Conservation (phyloP, 1,140 invertebrate species). For the Drosophila micromelanica region DNA sequence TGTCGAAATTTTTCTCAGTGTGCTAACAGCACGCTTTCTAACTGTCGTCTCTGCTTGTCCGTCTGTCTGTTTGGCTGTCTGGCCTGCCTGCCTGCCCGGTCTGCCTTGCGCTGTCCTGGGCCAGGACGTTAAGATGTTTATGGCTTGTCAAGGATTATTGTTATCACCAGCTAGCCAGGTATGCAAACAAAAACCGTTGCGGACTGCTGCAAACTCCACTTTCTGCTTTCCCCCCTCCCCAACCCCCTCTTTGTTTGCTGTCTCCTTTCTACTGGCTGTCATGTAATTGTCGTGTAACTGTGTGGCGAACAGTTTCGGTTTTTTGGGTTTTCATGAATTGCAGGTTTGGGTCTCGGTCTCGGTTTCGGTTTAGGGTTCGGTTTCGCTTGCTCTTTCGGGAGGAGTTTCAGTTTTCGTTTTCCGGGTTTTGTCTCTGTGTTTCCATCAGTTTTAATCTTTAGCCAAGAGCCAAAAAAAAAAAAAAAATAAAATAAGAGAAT, state of each 20-base stretch:
- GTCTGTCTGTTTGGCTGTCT: constrained; percentile 4
- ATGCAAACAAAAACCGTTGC: constrained; percentile 63
- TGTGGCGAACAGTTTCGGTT: constrained; percentile 22
- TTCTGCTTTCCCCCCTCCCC: background rate
- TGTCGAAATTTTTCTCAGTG: background rate
- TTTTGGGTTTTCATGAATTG: background rate
- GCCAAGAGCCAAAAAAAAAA: background rate
- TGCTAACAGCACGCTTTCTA: constrained; percentile 14
- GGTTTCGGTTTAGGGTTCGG: background rate
- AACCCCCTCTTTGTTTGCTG: background rate
- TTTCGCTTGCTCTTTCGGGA: constrained; percentile 1
- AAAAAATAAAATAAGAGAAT: constrained; percentile 17
- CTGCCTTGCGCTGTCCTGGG: constrained; percentile 1
- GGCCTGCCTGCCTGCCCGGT: background rate
- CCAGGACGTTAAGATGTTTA: constrained; percentile 76
- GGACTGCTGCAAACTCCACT: constrained; percentile 27
- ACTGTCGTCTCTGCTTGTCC: constrained; percentile 45
- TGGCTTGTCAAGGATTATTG: constrained; percentile 83
- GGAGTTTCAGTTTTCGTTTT: constrained; percentile 4
- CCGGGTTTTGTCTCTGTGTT: constrained; percentile 14
- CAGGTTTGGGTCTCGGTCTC: background rate
- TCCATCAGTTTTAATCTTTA: constrained; percentile 65
- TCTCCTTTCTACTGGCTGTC: constrained; percentile 24
- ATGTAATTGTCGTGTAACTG: constrained; percentile 66
- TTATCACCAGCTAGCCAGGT: constrained; percentile 79